phyloP scores from a whole-genome alignment of 1,140 invertebrate genomes.

The Drosophila bipectinata region DNA sequence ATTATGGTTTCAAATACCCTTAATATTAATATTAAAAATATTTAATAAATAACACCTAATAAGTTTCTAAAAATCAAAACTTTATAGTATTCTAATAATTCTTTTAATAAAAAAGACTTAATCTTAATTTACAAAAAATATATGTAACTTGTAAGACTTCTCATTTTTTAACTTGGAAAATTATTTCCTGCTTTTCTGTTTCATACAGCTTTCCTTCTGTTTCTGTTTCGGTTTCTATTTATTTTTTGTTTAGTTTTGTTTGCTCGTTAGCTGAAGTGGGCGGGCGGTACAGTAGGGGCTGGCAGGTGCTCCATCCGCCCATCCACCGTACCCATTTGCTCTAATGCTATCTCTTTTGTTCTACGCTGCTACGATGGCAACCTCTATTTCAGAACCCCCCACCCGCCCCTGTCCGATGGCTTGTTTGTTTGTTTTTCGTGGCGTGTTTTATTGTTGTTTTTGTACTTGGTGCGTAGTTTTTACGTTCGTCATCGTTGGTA shows the following conservation, averaged over 20 bases:
- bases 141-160: slow-evolving; percentile 10
- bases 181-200: slow-evolving; percentile 52
- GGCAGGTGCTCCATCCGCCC: slow-evolving; percentile 63
- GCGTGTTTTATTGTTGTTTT: slow-evolving; percentile 76
- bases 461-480: slow-evolving; percentile 77
- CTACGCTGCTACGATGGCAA: slow-evolving; percentile 5
- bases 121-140: too few species aligned
- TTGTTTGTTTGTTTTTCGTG: slow-evolving; percentile 82
- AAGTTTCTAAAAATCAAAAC: too few species aligned
- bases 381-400: slow-evolving; percentile 15
- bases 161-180: slow-evolving; percentile 37
- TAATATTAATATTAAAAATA: neutral
- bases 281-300: slow-evolving; percentile 44
- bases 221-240: slow-evolving; percentile 58
- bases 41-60: neutral
- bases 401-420: slow-evolving; percentile 16
- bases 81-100: too few species aligned
- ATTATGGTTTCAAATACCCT: neutral
- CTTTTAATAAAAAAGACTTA: too few species aligned
- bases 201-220: slow-evolving; percentile 33
- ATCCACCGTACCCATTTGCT: slow-evolving; percentile 15
- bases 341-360: slow-evolving; percentile 16
- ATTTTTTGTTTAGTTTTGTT: slow-evolving; percentile 81
- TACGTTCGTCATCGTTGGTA: slow-evolving; percentile 81
- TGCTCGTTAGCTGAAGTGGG: slow-evolving; percentile 66